These are phyloP conservation scores for Danio kyathit DNA, from an alignment of 2,797 vertebrate genomes.

Conservation along the genomic window DNA sequence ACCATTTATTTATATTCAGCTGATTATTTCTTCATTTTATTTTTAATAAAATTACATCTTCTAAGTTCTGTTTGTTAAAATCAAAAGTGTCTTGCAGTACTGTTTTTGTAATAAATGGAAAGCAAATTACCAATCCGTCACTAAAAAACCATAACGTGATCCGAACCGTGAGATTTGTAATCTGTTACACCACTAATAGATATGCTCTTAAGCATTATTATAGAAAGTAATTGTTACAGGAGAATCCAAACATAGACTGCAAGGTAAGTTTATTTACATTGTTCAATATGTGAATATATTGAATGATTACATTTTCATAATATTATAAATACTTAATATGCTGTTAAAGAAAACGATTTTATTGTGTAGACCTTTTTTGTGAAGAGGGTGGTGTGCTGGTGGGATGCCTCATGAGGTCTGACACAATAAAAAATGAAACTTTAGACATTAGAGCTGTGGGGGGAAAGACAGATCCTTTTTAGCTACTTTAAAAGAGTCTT, in stretches of 20 bases:
- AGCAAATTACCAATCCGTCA: no score
- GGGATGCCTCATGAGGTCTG: neutral
- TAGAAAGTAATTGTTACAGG: neutral
- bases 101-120: no score
- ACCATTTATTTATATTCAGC: no score
- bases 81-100: no score
- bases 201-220: neutral
- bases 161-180: no score
- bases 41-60: no score
- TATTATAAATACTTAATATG: neutral
- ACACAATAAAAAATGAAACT: neutral
- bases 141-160: no score
- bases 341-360: neutral
- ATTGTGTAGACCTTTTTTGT: neutral
- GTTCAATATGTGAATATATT: no score
- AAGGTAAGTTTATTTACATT: neutral
- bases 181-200: no score
- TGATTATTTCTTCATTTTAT: no score
- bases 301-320: no score
- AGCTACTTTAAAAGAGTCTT: conserved; percentile 37
- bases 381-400: neutral
- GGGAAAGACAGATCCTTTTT: neutral
- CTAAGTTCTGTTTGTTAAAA: no score
- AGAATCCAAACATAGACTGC: neutral
- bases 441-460: neutral